phyloP scores from a whole-genome alignment of 2,888 invertebrate genomes.

The Entomobrya multifasciata region DNA sequence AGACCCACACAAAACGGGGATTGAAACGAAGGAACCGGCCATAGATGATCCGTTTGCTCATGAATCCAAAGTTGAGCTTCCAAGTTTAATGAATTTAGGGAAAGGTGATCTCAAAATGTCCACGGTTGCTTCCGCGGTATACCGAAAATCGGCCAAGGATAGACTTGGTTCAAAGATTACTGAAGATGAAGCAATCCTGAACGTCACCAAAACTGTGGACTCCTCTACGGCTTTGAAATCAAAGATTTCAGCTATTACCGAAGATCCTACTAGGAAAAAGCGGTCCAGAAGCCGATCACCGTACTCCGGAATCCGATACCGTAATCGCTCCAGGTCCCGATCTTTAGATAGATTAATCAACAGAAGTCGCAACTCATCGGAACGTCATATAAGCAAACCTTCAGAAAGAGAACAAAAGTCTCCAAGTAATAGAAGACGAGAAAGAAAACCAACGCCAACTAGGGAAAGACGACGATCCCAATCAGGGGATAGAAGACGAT shows the following conservation, averaged over 20 bases:
- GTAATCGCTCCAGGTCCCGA: constrained; percentile 57
- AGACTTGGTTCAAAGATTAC: constrained; percentile 77
- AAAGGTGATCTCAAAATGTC: constrained; percentile 55
- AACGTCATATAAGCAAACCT: constrained; percentile 18
- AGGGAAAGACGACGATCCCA: constrained; percentile 28
- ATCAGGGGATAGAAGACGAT: constrained; percentile 42
- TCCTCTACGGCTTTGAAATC: constrained; percentile 13
- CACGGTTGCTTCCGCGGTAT: constrained; percentile 59
- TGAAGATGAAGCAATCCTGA: constrained; percentile 71
- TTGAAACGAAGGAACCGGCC: constrained; percentile 41
- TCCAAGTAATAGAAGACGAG: not conserved
- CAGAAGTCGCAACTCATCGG: constrained; percentile 53
- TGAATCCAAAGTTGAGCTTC: not conserved
- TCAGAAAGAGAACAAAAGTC: constrained; percentile 27
- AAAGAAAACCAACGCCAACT: too few species aligned
- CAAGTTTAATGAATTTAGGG: constrained; percentile 18
- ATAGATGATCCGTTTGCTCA: not conserved
- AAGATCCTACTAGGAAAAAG: not conserved
- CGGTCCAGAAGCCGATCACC: constrained; percentile 54
- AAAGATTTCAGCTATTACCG: constrained; percentile 43
- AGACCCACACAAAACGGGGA: constrained; percentile 9
- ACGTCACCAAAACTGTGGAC: constrained; percentile 36
- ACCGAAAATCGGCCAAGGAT: constrained; percentile 75
- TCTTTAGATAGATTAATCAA: constrained; percentile 44
- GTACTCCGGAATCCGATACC: constrained; percentile 13